Conservation (phyloP, 2,797 vertebrate genomes). For the Gadopsis bispinosus region DNA sequence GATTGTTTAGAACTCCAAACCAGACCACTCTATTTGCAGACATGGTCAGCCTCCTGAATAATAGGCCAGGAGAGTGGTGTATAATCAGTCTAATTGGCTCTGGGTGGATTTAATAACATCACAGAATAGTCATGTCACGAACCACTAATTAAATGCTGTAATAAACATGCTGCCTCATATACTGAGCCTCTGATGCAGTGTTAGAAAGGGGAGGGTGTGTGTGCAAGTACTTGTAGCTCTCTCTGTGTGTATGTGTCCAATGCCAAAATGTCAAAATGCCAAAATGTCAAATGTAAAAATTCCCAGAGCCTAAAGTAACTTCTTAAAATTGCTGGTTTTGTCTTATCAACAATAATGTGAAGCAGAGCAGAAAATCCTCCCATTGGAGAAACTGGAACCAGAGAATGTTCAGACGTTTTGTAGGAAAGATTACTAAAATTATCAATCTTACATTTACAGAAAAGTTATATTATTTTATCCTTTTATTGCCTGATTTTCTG, state of each 20-base stretch:
- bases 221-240: constrained; percentile 15
- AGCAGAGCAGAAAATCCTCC: not conserved
- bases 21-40: constrained; percentile 58
- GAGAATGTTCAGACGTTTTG: not conserved
- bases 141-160: constrained; percentile 69
- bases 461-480: not conserved
- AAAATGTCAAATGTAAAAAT: not conserved
- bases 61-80: constrained; percentile 39
- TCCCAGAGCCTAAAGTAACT: too few relatives aligned
- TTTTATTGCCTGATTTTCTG: not conserved
- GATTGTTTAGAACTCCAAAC: constrained; percentile 32
- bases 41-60: constrained; percentile 50
- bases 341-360: not conserved
- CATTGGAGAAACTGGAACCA: not conserved
- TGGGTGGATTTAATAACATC: constrained; percentile 63
- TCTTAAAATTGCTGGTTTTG: not conserved
- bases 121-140: constrained; percentile 65
- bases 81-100: constrained; percentile 69
- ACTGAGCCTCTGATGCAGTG: constrained; percentile 52
- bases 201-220: constrained; percentile 18
- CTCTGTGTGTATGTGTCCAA: constrained; percentile 2
- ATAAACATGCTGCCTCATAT: constrained; percentile 66
- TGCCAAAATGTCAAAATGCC: not conserved
- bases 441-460: not conserved
- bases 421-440: not conserved